phyloP scores from a whole-genome alignment of 2,113 vertebrate genomes.

The Psephotus haematonotus region DNA sequence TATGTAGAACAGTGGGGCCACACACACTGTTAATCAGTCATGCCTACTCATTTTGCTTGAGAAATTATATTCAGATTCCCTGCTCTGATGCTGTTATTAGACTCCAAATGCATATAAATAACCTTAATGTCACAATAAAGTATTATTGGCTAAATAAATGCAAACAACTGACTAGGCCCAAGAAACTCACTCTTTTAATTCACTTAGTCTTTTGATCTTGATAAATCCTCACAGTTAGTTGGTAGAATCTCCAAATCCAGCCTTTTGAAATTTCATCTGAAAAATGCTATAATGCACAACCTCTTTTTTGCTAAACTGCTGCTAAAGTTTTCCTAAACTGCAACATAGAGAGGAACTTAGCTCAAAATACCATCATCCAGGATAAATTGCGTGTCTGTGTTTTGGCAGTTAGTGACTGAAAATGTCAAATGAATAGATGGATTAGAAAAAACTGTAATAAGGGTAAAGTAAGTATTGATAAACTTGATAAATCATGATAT shows the following conservation, averaged over 20 bases:
- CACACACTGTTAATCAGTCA: background rate
- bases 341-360: background rate
- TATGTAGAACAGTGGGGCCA: background rate
- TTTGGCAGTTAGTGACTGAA: background rate
- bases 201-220: background rate
- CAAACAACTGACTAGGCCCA: background rate
- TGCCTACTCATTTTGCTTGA: background rate
- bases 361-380: background rate
- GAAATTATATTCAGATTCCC: background rate
- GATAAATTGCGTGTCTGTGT: background rate
- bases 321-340: background rate
- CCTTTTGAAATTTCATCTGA: background rate
- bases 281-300: background rate
- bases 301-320: background rate
- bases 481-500: background rate
- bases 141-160: background rate
- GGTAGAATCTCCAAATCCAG: background rate
- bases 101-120: background rate
- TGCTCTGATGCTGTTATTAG: background rate
- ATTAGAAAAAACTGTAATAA: slow-evolving; percentile 1
- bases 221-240: background rate
- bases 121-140: background rate
- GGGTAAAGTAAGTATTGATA: slow-evolving; percentile 26
- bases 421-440: background rate
- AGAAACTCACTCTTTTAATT: background rate